Conservation (phyloP, 2,113 vertebrate species). For the Rhinoderma darwinii region DNA sequence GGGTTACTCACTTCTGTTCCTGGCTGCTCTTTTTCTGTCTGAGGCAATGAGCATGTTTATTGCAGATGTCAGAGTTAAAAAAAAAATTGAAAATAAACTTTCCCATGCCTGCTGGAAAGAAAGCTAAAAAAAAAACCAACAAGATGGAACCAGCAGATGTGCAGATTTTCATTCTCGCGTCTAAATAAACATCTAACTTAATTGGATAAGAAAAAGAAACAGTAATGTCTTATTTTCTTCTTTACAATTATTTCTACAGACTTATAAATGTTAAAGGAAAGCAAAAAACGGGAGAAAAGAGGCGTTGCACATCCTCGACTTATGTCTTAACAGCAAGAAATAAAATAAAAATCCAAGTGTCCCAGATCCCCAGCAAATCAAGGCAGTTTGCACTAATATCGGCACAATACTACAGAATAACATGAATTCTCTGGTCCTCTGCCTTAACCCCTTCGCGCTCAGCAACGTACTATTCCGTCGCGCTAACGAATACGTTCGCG, state of each 20-base stretch:
- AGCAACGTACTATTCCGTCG: too few species aligned
- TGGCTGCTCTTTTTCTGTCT: conserved; percentile 64
- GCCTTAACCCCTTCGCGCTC: too few species aligned
- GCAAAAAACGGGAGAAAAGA: too few species aligned
- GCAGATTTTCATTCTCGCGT: conserved; percentile 42
- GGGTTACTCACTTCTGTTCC: conserved; percentile 64
- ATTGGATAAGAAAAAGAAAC: background rate
- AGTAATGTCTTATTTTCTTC: conserved; percentile 2
- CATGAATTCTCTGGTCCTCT: too few species aligned
- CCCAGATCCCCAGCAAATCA: too few species aligned
- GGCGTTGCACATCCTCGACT: too few species aligned
- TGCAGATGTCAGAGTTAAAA: conserved; percentile 60
- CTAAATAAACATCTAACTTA: conserved; percentile 41
- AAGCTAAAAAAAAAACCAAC: conserved; percentile 51
- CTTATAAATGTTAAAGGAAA: too few species aligned
- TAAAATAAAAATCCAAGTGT: too few species aligned
- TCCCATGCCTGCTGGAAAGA: conserved; percentile 56
- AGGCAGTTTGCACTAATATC: too few species aligned
- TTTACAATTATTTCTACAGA: background rate
- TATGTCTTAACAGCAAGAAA: too few species aligned
- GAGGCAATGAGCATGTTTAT: conserved; percentile 64
- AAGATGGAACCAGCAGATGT: conserved; percentile 59
- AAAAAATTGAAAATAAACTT: conserved; percentile 62
- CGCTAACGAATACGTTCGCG: too few species aligned
- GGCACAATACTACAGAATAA: too few species aligned